Evolutionary conservation across 2,113 vertebrate genomes (phyloP).

Genomic region (Zosterops japonicus): DNA sequence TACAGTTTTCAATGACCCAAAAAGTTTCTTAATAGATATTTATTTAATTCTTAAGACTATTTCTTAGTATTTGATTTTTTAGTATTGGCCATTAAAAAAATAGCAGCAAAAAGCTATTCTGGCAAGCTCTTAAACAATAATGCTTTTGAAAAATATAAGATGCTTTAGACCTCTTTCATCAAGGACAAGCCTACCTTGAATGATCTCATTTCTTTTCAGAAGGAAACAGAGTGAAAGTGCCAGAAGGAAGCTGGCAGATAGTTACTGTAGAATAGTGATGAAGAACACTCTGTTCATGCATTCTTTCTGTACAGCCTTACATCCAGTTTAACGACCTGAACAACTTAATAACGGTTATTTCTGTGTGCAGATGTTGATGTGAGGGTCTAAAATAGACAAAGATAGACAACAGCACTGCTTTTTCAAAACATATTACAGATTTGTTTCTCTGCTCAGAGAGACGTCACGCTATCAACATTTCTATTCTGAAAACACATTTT

Average conservation of each 20-base stretch:
- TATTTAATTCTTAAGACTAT: background rate
- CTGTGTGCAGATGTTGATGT: background rate
- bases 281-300: background rate
- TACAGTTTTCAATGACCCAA: background rate
- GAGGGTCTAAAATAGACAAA: background rate
- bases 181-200: background rate
- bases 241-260: background rate
- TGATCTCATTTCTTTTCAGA: background rate
- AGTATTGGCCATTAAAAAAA: background rate
- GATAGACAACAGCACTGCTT: background rate
- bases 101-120: background rate
- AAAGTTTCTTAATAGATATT: background rate
- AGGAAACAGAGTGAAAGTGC: background rate
- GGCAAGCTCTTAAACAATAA: background rate
- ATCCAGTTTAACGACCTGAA: background rate
- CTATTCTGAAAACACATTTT: background rate
- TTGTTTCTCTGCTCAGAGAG: background rate
- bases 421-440: background rate
- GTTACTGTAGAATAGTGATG: background rate
- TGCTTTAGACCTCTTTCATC: background rate
- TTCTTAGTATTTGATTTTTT: background rate
- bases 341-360: background rate
- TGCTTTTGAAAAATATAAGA: background rate
- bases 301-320: background rate
- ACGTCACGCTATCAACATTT: background rate